Conservation (phyloP, 2,797 vertebrate species). For the Poeciliopsis gracilis region DNA sequence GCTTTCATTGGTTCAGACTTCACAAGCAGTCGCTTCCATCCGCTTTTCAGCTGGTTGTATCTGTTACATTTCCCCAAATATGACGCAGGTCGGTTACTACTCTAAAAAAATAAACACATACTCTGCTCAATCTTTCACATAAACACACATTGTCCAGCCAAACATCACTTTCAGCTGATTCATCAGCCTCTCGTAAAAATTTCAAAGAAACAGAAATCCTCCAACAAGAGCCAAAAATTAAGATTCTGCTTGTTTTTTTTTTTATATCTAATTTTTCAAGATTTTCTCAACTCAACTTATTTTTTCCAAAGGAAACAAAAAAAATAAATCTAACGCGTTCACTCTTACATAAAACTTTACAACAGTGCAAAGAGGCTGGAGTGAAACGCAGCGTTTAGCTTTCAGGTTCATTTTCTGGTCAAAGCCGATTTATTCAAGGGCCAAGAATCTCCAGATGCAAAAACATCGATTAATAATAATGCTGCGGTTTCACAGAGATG, state of each 20-base stretch:
- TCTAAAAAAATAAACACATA: not conserved
- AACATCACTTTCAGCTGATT: not conserved
- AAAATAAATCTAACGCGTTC: not conserved
- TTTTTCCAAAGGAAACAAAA: not conserved
- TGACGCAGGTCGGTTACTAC: not conserved
- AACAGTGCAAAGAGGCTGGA: not conserved
- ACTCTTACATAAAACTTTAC: not conserved
- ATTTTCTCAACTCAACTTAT: not conserved
- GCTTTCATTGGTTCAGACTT: slow-evolving; percentile 1
- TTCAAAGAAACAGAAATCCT: not conserved
- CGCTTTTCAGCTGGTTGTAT: slow-evolving; percentile 9
- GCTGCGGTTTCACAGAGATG: not conserved
- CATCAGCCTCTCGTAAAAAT: not conserved
- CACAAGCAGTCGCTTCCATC: slow-evolving; percentile 7
- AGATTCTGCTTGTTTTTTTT: not conserved
- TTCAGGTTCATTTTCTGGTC: not conserved
- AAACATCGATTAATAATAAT: not conserved
- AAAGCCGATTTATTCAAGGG: not conserved
- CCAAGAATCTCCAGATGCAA: not conserved
- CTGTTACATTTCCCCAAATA: not conserved
- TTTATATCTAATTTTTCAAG: not conserved
- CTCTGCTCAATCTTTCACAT: not conserved
- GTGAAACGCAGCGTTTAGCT: not conserved
- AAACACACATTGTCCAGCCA: not conserved
- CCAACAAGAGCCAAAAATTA: not conserved